Conservation (phyloP, 2,888 invertebrate genomes). For the Thera obeliscata region DNA sequence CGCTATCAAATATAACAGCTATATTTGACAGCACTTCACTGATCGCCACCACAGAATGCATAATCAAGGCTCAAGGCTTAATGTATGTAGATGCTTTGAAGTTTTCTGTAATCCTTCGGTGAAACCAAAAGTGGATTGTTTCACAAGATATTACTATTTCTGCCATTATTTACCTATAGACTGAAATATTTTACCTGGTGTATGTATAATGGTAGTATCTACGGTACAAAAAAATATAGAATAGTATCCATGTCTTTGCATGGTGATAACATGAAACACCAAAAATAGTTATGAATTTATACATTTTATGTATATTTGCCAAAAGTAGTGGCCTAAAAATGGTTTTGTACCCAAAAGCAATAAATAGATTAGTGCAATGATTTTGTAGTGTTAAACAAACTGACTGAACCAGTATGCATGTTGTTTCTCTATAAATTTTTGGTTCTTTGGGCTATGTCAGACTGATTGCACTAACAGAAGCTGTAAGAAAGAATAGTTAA, state of each 20-base stretch:
- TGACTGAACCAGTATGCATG: slow-evolving; percentile 44
- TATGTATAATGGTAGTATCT: background rate
- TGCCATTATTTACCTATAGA: background rate
- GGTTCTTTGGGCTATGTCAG: slow-evolving; percentile 7
- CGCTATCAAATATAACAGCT: no score
- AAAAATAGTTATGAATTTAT: background rate
- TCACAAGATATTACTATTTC: background rate
- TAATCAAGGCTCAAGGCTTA: no score
- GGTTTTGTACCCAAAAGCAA: slow-evolving; percentile 20
- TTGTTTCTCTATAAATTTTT: slow-evolving; percentile 37
- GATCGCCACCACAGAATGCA: no score
- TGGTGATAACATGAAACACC: no score
- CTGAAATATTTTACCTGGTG: background rate
- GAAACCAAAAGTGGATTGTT: no score
- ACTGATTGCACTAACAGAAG: slow-evolving; percentile 8
- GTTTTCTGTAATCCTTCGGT: no score
- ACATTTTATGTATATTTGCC: background rate
- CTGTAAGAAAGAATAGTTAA: background rate
- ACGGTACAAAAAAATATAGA: background rate
- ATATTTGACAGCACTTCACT: no score
- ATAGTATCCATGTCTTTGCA: background rate
- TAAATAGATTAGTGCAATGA: slow-evolving; percentile 15
- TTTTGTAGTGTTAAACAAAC: slow-evolving; percentile 23
- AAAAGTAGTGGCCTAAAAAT: background rate
- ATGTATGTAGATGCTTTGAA: no score